A percentile compares a stretch with the other conserved stretches of the same genome.
Conservation (phyloP, 2,888 invertebrate species). For the Pyrrhosoma nymphula region DNA sequence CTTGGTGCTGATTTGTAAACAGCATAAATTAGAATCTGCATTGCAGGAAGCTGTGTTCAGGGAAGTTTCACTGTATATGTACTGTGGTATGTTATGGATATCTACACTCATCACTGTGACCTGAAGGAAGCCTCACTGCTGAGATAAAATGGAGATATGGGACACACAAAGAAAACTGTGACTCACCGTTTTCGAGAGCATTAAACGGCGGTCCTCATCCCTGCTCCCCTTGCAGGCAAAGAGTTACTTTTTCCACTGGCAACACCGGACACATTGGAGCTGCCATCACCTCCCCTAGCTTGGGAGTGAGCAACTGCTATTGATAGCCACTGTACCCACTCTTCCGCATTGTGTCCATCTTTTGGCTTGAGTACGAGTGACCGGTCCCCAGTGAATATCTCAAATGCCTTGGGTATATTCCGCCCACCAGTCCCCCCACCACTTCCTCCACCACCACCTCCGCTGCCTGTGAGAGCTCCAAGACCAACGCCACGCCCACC, state of each 20-base stretch:
- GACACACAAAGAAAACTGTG: too few species aligned
- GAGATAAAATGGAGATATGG: too few species aligned
- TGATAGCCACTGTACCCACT: constrained; percentile 97
- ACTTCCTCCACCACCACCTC: constrained; percentile 47
- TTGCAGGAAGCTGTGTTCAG: too few species aligned
- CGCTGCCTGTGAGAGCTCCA: constrained; percentile 55
- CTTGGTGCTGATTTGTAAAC: too few species aligned
- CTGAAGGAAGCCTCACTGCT: too few species aligned
- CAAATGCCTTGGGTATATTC: constrained; percentile 97
- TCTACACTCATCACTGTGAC: too few species aligned
- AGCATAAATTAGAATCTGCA: too few species aligned
- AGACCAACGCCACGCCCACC: constrained; percentile 80
- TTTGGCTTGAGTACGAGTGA: constrained; percentile 96
- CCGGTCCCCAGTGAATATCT: constrained; percentile 96
- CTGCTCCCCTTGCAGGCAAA: constrained; percentile 76
- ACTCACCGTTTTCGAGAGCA: constrained; percentile 33
- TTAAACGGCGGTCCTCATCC: constrained; percentile 67
- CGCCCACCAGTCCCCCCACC: constrained; percentile 76
- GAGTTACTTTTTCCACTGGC: constrained; percentile 78
- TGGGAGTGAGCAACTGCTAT: constrained; percentile 95
- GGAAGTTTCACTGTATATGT: too few species aligned
- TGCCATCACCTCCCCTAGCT: constrained; percentile 76
- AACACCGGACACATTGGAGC: constrained; percentile 75
- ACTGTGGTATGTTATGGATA: too few species aligned
- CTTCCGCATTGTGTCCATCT: constrained; percentile 95